Evolutionary conservation across 2,113 vertebrate species (phyloP).

Genomic region (Caracal caracal): DNA sequence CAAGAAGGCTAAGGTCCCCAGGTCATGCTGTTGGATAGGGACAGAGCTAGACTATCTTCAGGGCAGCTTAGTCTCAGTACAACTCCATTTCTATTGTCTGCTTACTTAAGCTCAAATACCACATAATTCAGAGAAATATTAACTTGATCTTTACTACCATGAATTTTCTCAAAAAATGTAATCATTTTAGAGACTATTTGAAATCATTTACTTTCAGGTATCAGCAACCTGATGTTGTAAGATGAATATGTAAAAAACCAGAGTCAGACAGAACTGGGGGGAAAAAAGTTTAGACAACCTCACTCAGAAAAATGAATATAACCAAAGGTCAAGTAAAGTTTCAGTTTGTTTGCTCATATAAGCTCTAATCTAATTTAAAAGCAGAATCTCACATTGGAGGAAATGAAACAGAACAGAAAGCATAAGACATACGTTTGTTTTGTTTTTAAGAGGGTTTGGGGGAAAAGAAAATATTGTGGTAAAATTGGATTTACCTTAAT

Average conservation of each 20-base stretch:
- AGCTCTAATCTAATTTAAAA: slow-evolving; percentile 12
- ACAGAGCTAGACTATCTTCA: background rate
- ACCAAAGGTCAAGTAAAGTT: background rate
- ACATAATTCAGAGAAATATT: background rate
- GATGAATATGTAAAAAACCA: background rate
- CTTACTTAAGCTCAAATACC: background rate
- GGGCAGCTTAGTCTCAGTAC: background rate
- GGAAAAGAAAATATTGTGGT: background rate
- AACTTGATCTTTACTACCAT: background rate
- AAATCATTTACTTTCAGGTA: background rate
- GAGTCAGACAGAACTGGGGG: background rate
- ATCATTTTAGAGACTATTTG: background rate
- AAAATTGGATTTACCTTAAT: slow-evolving; percentile 7
- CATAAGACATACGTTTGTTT: background rate
- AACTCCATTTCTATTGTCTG: background rate
- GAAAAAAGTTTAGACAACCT: background rate
- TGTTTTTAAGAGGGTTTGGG: background rate
- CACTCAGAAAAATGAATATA: background rate
- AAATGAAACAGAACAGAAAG: background rate
- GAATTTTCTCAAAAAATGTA: background rate
- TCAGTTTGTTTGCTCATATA: background rate
- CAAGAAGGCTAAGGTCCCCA: background rate
- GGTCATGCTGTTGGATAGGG: background rate
- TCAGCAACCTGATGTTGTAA: background rate
- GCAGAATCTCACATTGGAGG: background rate